These are phyloP conservation scores for Pyrochroa serraticornis DNA, from an alignment of 2,888 invertebrate genomes.

Conservation along the genomic window DNA sequence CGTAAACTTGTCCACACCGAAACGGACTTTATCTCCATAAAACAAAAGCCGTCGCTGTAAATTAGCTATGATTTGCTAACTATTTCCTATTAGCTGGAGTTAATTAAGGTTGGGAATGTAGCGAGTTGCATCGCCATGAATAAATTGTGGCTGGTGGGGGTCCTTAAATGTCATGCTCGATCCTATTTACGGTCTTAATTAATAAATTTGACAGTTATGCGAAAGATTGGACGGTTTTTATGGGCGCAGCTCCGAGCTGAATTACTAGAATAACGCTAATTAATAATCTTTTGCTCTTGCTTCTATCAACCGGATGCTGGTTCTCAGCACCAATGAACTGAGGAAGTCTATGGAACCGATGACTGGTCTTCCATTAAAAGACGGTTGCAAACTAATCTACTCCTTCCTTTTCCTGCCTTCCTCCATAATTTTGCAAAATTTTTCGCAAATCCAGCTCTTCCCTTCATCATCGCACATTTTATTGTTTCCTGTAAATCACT, in stretches of 20 bases:
- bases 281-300: background rate
- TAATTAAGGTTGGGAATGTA: slow-evolving; percentile 30
- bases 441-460: too few species aligned
- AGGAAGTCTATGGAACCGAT: too few species aligned
- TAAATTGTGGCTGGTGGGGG: too few species aligned
- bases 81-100: slow-evolving; percentile 36
- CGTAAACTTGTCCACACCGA: slow-evolving; percentile 10
- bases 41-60: slow-evolving; percentile 37
- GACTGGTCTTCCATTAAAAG: too few species aligned
- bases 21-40: slow-evolving; percentile 33
- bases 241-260: slow-evolving; percentile 4
- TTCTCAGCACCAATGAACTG: too few species aligned
- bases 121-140: slow-evolving; percentile 4
- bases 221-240: slow-evolving; percentile 10
- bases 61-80: slow-evolving; percentile 37
- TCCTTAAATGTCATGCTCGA: too few species aligned
- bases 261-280: background rate
- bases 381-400: too few species aligned
- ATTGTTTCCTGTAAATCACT: too few species aligned
- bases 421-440: too few species aligned
- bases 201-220: slow-evolving; percentile 22
- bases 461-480: too few species aligned
- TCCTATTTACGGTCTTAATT: slow-evolving; percentile 13
- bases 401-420: too few species aligned
- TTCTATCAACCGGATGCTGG: too few species aligned